These are phyloP conservation scores for Pseudorhombus dupliciocellatus DNA, from an alignment of 2,113 vertebrate genomes.

Conservation along the genomic window DNA sequence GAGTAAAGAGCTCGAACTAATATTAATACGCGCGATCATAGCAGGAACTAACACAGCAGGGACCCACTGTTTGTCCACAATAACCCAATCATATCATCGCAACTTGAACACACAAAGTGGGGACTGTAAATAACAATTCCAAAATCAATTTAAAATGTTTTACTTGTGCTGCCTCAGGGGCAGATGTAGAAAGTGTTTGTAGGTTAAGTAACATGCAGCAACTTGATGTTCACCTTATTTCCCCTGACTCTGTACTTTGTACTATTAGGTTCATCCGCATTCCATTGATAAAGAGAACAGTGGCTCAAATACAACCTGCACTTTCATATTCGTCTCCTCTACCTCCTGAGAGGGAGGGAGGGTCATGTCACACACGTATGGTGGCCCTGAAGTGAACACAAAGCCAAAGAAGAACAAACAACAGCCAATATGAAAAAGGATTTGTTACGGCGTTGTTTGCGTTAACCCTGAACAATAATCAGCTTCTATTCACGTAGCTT, in stretches of 20 bases:
- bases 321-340: constrained; percentile 12
- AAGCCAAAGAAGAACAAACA: no score
- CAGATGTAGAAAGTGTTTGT: no score
- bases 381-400: no score
- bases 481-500: constrained; percentile 16
- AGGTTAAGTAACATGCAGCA: neutral
- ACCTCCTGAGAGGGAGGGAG: neutral
- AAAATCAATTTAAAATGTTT: constrained; percentile 21
- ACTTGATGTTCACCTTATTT: neutral
- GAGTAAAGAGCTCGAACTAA: constrained; percentile 23
- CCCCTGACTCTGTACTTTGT: constrained; percentile 46
- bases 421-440: no score
- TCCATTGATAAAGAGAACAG: constrained; percentile 33
- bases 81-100: constrained; percentile 35
- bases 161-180: neutral
- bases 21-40: constrained; percentile 25
- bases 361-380: neutral
- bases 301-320: neutral
- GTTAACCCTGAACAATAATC: constrained; percentile 1
- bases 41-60: constrained; percentile 30
- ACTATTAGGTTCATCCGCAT: constrained; percentile 33
- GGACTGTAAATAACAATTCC: constrained; percentile 51
- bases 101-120: constrained; percentile 51
- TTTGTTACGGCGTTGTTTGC: neutral
- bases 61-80: constrained; percentile 57